These are phyloP conservation scores for Irena cyanogastra DNA, from an alignment of 2,113 vertebrate genomes.

Conservation along the genomic window DNA sequence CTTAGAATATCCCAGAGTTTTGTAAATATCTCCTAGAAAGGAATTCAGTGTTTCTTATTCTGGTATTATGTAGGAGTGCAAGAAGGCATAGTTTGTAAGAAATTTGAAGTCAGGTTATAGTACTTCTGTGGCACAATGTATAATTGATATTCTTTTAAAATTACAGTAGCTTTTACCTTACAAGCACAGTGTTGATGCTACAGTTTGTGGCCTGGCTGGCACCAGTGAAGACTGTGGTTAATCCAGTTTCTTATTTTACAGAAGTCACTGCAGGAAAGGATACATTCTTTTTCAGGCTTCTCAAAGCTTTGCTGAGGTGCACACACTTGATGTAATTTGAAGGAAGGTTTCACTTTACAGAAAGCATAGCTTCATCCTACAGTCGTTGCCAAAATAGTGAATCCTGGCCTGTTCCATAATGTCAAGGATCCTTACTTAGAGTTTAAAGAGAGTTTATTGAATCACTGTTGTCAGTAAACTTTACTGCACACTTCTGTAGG, in stretches of 20 bases:
- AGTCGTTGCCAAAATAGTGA: background rate
- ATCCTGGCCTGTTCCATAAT: background rate
- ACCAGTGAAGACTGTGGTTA: background rate
- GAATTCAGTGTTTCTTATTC: background rate
- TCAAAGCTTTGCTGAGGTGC: background rate
- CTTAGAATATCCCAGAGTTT: background rate
- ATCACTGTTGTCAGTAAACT: background rate
- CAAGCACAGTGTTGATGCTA: background rate
- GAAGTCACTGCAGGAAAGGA: background rate
- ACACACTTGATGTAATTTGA: background rate
- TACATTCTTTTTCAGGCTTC: background rate
- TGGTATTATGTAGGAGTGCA: background rate
- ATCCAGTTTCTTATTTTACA: background rate
- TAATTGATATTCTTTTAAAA: background rate
- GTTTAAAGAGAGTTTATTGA: background rate
- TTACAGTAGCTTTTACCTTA: background rate
- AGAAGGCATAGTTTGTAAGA: background rate
- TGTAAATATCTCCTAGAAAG: background rate
- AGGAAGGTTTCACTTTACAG: background rate
- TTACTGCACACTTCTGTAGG: background rate
- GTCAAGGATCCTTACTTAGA: background rate
- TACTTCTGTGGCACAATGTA: background rate
- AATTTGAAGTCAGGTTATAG: background rate
- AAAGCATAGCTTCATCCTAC: background rate
- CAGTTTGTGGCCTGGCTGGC: background rate